phyloP scores from a whole-genome alignment of 2,888 invertebrate genomes.

The Stramonita haemastoma region DNA sequence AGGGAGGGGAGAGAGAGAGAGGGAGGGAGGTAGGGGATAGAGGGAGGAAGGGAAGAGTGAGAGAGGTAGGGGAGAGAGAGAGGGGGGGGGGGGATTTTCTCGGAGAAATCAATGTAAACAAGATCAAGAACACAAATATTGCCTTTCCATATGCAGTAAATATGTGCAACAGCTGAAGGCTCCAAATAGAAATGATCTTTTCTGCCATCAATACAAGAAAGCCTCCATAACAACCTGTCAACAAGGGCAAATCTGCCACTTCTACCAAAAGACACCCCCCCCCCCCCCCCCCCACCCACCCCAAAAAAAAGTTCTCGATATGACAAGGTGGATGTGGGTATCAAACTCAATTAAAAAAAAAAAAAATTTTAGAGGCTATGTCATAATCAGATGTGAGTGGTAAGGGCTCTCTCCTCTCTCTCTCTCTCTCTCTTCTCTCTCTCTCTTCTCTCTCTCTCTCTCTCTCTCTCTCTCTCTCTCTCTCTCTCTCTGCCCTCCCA shows the following conservation, averaged over 20 bases:
- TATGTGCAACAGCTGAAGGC: background rate
- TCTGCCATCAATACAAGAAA: background rate
- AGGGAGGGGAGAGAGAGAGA: background rate
- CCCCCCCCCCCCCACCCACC: background rate
- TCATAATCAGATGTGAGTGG: background rate
- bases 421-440: background rate
- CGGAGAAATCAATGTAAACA: too few species aligned
- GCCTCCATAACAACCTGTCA: background rate
- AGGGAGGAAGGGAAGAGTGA: background rate
- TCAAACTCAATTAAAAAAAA: background rate
- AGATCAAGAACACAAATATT: background rate
- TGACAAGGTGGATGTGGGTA: background rate
- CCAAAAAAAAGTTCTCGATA: background rate
- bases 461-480: slow-evolving; percentile 28
- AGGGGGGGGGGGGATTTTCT: background rate
- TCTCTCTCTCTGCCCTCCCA: background rate
- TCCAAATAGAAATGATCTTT: background rate
- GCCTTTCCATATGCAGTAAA: background rate
- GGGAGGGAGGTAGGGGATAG: background rate
- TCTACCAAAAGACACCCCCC: background rate
- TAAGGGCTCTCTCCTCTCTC: background rate
- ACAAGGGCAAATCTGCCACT: background rate
- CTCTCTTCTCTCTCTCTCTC: background rate
- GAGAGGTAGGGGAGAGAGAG: background rate
- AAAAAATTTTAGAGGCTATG: background rate